Percentiles rank a stretch among this genome's conserved stretches.
Conservation (phyloP, 2,888 invertebrate species). For the Cerastis rubricosa region DNA sequence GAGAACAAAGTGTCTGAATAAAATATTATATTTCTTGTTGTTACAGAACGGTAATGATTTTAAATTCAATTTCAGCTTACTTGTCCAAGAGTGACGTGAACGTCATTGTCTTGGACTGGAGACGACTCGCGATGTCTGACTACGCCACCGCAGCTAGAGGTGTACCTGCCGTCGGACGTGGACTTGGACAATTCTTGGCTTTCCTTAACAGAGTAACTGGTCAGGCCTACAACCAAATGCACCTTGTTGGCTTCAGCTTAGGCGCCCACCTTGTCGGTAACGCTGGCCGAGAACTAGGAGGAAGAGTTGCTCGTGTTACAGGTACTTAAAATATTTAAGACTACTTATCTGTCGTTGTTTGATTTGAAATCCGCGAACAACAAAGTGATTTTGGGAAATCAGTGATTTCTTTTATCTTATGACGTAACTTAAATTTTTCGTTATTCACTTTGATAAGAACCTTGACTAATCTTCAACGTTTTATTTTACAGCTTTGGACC, state of each 20-base stretch:
- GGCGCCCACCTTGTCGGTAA: constrained; percentile 84
- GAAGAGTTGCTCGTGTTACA: constrained; percentile 76
- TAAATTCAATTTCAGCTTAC: constrained; percentile 68
- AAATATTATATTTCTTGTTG: background rate
- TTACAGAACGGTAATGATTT: background rate
- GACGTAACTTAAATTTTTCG: background rate
- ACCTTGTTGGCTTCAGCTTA: constrained; percentile 84
- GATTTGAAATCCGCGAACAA: constrained; percentile 2
- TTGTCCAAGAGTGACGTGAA: constrained; percentile 74
- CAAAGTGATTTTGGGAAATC: background rate
- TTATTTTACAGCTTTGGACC: constrained; percentile 61
- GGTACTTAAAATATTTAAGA: constrained; percentile 63
- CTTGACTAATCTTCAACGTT: background rate
- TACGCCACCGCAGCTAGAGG: constrained; percentile 75
- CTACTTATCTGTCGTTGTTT: background rate
- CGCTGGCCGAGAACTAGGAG: constrained; percentile 75
- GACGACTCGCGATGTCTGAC: constrained; percentile 67
- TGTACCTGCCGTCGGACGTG: constrained; percentile 77
- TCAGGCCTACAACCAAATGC: constrained; percentile 71
- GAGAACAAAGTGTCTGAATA: background rate
- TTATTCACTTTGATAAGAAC: background rate
- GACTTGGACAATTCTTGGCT: constrained; percentile 78
- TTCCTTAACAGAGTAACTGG: constrained; percentile 75
- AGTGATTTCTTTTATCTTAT: background rate
- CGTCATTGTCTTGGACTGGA: constrained; percentile 82